Conservation (phyloP, 2,797 vertebrate genomes). For the Gila robusta region DNA sequence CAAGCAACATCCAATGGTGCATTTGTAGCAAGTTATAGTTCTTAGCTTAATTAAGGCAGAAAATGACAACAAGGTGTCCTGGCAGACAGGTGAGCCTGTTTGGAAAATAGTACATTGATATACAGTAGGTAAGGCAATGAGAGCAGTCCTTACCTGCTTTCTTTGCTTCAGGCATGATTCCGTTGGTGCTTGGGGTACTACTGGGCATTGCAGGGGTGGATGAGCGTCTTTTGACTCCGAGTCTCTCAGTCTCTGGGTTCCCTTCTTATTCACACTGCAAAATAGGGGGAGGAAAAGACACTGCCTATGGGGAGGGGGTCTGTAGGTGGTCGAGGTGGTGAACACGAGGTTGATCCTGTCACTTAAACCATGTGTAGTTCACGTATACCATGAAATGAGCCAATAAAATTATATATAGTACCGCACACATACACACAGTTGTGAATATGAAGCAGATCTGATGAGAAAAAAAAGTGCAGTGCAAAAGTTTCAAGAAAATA, state of each 20-base stretch:
- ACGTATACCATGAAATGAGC: slow-evolving; percentile 62
- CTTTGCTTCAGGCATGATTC: slow-evolving; percentile 74
- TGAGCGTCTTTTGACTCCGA: slow-evolving; percentile 45
- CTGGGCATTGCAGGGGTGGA: slow-evolving; percentile 51
- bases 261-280: slow-evolving; percentile 77
- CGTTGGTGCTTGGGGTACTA: slow-evolving; percentile 40
- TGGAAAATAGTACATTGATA: neutral
- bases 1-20: neutral
- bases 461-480: neutral
- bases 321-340: slow-evolving; percentile 37
- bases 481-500: neutral
- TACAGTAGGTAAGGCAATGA: neutral
- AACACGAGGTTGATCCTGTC: slow-evolving; percentile 62
- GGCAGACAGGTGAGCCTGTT: neutral
- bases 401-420: slow-evolving; percentile 59
- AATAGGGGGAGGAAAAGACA: slow-evolving; percentile 40
- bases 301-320: slow-evolving; percentile 18
- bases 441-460: slow-evolving; percentile 13
- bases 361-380: slow-evolving; percentile 66
- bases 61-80: neutral
- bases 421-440: slow-evolving; percentile 56
- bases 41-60: neutral
- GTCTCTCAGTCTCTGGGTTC: slow-evolving; percentile 34
- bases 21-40: neutral
- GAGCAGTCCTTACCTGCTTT: slow-evolving; percentile 75